Evolutionary conservation across 2,113 vertebrate genomes (phyloP).

Genomic region (Halcyon senegalensis): DNA sequence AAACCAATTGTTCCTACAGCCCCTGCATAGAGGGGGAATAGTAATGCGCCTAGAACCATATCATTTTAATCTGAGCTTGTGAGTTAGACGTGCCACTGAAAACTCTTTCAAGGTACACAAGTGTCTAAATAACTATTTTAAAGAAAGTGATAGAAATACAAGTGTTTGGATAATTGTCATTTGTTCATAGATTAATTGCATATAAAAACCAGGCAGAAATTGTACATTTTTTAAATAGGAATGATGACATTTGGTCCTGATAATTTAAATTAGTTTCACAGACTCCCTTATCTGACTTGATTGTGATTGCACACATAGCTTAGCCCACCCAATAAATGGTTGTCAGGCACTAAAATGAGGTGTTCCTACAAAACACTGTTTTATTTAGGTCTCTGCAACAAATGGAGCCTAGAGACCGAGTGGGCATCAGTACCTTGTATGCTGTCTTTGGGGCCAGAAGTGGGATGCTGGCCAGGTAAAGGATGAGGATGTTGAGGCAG

Average conservation of each 20-base stretch:
- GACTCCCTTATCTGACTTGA: not conserved
- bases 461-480: not conserved
- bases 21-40: not conserved
- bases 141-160: not conserved
- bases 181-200: not conserved
- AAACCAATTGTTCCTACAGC: not conserved
- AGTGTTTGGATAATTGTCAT: not conserved
- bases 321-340: not conserved
- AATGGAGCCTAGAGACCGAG: not conserved
- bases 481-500: not conserved
- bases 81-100: not conserved
- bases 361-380: not conserved
- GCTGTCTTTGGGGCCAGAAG: not conserved
- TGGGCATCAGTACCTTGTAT: not conserved
- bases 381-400: not conserved
- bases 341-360: not conserved
- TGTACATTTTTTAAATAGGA: not conserved
- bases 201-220: not conserved
- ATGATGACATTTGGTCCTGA: not conserved
- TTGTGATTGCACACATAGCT: not conserved
- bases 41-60: not conserved
- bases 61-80: not conserved
- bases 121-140: not conserved
- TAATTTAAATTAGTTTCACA: constrained; percentile 34
- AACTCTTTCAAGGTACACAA: not conserved